phyloP scores from a whole-genome alignment of 2,113 vertebrate species.

The Mesocricetus auratus region DNA sequence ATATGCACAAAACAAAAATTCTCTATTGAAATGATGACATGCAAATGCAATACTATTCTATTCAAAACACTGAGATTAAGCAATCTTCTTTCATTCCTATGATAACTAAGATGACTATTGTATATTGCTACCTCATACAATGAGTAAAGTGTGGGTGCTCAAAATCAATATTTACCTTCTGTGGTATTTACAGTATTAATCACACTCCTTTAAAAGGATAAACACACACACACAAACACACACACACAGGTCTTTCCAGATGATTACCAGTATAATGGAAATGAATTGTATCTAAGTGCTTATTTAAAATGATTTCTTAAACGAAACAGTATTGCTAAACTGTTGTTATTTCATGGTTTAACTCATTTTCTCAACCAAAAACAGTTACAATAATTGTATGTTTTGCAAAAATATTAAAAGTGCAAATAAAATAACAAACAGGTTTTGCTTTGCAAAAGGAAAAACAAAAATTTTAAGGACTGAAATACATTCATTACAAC shows the following conservation, averaged over 20 bases:
- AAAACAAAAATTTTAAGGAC: constrained; percentile 35
- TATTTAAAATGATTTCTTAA: constrained; percentile 5
- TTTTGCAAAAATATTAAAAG: constrained; percentile 36
- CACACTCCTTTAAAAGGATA: background rate
- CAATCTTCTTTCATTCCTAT: constrained; percentile 35
- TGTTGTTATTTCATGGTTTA: constrained; percentile 50
- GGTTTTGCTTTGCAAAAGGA: constrained; percentile 36
- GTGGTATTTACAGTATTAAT: background rate
- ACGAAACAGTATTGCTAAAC: constrained; percentile 48
- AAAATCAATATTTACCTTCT: constrained; percentile 59
- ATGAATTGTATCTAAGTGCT: constrained; percentile 22
- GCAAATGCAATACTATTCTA: constrained; percentile 48
- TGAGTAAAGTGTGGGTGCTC: constrained; percentile 23
- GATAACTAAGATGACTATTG: background rate
- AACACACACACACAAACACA: background rate
- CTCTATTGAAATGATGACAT: constrained; percentile 66
- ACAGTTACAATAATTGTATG: background rate
- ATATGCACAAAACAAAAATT: constrained; percentile 80
- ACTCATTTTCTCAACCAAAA: constrained; percentile 52
- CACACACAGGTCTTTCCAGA: constrained; percentile 1
- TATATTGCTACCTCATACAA: constrained; percentile 41
- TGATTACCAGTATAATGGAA: constrained; percentile 43
- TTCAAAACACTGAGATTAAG: background rate
- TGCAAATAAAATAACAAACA: constrained; percentile 9
- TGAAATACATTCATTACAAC: constrained; percentile 1